A percentile compares a stretch with the other conserved stretches of the same genome.
phyloP scores from a whole-genome alignment of 2,888 invertebrate genomes.

The Drosophila conformis region DNA sequence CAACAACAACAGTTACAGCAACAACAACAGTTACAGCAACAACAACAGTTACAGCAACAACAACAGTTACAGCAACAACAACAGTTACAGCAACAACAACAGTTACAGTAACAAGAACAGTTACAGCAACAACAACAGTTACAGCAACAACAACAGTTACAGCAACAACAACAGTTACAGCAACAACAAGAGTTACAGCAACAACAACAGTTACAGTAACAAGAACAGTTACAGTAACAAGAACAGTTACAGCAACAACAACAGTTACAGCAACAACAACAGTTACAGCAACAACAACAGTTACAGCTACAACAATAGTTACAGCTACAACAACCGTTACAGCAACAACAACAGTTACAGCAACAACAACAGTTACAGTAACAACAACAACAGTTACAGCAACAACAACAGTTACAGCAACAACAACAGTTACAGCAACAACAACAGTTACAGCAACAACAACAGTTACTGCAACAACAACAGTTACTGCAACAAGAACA shows the following conservation, averaged over 20 bases:
- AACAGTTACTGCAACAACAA: slow-evolving; percentile 3
- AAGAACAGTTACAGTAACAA: slow-evolving; percentile 38
- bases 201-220: neutral
- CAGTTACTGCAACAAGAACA: slow-evolving; percentile 10
- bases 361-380: slow-evolving; percentile 5
- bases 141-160: neutral
- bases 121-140: slow-evolving; percentile 6
- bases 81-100: slow-evolving; percentile 9
- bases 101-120: slow-evolving; percentile 3
- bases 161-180: slow-evolving; percentile 2
- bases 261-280: too few species aligned
- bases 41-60: slow-evolving; percentile 2
- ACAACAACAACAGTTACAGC: slow-evolving; percentile 7
- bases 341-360: too few species aligned
- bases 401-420: slow-evolving; percentile 4
- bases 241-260: slow-evolving; percentile 33
- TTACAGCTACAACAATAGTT: slow-evolving; percentile 5
- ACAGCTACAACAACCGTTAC: neutral
- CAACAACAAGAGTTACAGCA: slow-evolving; percentile 2
- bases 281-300: neutral
- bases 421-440: slow-evolving; percentile 3
- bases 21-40: slow-evolving; percentile 3
- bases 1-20: neutral
- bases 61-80: slow-evolving; percentile 6
- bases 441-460: slow-evolving; percentile 4